Evolutionary conservation across 2,113 vertebrate species (phyloP).

Genomic region (Aldabrachelys gigantea): DNA sequence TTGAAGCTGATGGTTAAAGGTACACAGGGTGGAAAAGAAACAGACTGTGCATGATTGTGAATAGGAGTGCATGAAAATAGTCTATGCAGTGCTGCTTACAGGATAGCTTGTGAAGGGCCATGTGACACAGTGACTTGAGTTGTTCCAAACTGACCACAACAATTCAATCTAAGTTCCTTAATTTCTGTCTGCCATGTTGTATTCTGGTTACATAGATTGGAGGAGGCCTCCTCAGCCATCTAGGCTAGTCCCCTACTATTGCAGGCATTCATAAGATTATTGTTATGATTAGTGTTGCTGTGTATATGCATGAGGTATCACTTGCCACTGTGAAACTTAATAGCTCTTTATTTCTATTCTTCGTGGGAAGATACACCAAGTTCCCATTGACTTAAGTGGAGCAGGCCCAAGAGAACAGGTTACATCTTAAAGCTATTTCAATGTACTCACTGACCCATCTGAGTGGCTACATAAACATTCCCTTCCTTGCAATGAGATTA

Average conservation of each 20-base stretch:
- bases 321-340: neutral
- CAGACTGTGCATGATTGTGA: neutral
- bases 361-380: neutral
- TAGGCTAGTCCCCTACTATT: neutral
- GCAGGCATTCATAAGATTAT: neutral
- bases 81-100: neutral
- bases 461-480: neutral
- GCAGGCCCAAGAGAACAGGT: neutral
- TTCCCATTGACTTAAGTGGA: neutral
- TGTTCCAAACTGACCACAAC: neutral
- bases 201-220: neutral
- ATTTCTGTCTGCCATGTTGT: neutral
- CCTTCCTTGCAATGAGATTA: neutral
- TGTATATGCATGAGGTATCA: neutral
- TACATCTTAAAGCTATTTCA: neutral
- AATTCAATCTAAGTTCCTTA: constrained; percentile 14
- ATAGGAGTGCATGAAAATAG: neutral
- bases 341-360: neutral
- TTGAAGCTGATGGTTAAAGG: neutral
- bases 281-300: neutral
- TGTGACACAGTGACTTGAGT: neutral
- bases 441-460: neutral
- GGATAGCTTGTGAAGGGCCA: neutral
- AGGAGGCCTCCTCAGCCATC: neutral
- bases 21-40: neutral